Evolutionary conservation across 2,797 vertebrate genomes (phyloP), one percentile per base, ranked within the genome.

Genomic region (Mormyrus hasselquistii): DNA sequence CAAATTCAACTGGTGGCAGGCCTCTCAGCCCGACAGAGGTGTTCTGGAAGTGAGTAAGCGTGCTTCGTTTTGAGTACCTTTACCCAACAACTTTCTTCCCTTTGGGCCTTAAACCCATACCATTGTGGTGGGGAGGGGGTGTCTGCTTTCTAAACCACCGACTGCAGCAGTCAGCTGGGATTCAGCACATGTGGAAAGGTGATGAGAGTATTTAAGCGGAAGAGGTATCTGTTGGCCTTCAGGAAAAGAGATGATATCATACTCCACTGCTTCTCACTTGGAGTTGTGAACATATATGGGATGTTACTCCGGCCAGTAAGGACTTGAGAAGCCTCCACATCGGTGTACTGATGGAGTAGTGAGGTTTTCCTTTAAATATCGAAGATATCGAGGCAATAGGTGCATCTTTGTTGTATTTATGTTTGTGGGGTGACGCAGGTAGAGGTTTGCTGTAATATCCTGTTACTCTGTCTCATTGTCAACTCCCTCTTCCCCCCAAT

Each of bases 41-140:
- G 0, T 98, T 98, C 92, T 97, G 97, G 97, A 97, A 96, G 97
- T 97, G 93, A 96, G 96, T 92, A 34, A 29, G 29, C 3, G 49
- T 25, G 29, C 8, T 76, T 29, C 8, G 2, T 34, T 2, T 79
- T 47, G 29, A 44, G 38, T n/a, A n/a, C 16, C 16, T 44, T 79
- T 79, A 79, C 14, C 7, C 73, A 41, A 44, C 14, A 79, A 79
- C 14, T 9, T 8, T 41, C 5, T 79, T 41, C 14, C 5, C 19
- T 79, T 8, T 79, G 73, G 73, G 41, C 41, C 38, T 79, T n/a
- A 9, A 79, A 79, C 16, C 73, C 41, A 47, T 41, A 79, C 38
- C 38, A 38, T 41, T 44, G n/a, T 44, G 38, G 73, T 79, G 73
- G 38, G 14, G 73, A 16, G 38, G 38, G 38, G 12, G 65, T 73